A percentile compares a stretch with the other conserved stretches of the same genome.
Evolutionary conservation across 1,140 invertebrate species (phyloP).

Genomic region (Eulimnadia texana): DNA sequence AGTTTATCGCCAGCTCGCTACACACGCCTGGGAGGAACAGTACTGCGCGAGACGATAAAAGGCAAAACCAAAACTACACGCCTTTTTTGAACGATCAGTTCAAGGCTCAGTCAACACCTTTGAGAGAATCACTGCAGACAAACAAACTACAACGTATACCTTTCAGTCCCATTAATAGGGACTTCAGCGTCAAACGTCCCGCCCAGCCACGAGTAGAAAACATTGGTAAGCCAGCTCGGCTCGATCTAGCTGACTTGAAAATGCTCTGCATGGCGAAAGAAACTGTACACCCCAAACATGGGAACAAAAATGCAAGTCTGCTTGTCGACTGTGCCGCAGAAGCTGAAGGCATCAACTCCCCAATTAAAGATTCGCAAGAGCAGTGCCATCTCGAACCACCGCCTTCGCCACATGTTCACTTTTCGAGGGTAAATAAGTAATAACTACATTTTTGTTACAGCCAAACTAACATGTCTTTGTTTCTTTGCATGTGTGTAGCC

Average conservation of each 20-base stretch:
- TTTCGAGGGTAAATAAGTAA: neutral
- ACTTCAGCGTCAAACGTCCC: neutral
- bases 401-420: neutral
- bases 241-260: neutral
- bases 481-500: too few relatives aligned
- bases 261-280: neutral
- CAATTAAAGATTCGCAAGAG: neutral
- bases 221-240: neutral
- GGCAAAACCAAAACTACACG: too few relatives aligned
- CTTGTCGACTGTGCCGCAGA: neutral
- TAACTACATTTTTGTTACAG: too few relatives aligned
- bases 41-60: too few relatives aligned
- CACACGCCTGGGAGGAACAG: too few relatives aligned
- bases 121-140: neutral
- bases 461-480: neutral
- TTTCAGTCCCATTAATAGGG: neutral
- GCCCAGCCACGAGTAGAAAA: neutral
- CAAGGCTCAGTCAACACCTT: neutral
- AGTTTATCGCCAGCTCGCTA: too few relatives aligned
- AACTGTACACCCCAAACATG: neutral
- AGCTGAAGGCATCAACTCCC: neutral
- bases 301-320: neutral
- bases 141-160: neutral
- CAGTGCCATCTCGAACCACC: neutral
- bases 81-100: neutral